Conservation (phyloP, 2,888 invertebrate genomes). For the Coelopa pilipes region DNA sequence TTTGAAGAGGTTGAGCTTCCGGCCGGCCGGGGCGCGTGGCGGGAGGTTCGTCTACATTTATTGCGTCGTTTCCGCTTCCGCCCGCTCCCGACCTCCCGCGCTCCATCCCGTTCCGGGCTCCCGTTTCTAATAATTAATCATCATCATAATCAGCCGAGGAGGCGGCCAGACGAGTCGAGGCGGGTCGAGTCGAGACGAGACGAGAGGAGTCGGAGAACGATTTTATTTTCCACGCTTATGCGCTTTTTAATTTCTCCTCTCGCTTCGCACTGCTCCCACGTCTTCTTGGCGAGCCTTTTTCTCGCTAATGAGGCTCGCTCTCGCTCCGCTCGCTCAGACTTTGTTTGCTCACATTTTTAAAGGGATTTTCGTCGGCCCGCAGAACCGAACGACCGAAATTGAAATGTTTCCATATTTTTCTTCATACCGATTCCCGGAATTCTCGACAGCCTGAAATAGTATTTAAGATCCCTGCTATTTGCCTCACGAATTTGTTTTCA, state of each 20-base stretch:
- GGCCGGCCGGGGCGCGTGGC: no score
- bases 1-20: conserved; percentile 13
- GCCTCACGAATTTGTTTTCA: neutral
- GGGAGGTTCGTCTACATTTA: no score
- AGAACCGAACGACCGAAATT: neutral
- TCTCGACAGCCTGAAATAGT: neutral
- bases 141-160: conserved; percentile 28
- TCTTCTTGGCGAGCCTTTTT: neutral
- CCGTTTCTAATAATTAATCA: conserved; percentile 40
- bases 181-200: neutral
- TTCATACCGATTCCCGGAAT: no score
- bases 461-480: neutral
- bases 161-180: neutral
- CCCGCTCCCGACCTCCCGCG: no score
- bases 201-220: neutral
- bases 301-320: neutral
- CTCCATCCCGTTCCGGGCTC: no score
- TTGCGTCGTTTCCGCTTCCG: no score
- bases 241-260: neutral
- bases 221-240: conserved; percentile 18
- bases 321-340: neutral
- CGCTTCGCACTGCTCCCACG: neutral
- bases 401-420: neutral
- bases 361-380: no score
- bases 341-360: no score